Percentiles rank a stretch among this genome's conserved stretches.
phyloP scores from a whole-genome alignment of 2,888 invertebrate genomes.

The Augiades crinisus region DNA sequence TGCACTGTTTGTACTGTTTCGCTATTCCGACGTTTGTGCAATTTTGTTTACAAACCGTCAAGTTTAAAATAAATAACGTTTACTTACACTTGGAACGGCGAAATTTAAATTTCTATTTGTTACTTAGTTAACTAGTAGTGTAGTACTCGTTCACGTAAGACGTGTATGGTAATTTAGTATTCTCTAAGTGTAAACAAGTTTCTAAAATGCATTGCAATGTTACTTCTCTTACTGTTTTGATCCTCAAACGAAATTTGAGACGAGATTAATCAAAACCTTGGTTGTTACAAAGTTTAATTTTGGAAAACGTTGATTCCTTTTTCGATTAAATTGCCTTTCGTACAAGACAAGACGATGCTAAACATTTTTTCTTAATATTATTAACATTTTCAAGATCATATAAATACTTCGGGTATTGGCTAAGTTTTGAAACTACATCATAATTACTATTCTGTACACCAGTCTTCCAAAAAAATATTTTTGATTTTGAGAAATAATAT shows the following conservation, averaged over 20 bases:
- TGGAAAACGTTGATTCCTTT: background rate
- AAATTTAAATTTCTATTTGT: slow-evolving; percentile 9
- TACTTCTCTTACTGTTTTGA: background rate
- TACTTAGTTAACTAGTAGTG: background rate
- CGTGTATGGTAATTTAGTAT: slow-evolving; percentile 8
- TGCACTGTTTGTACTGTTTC: slow-evolving; percentile 36
- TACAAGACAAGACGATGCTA: too few species aligned
- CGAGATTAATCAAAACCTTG: too few species aligned
- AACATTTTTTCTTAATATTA: too few species aligned
- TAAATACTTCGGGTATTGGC: too few species aligned
- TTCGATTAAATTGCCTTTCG: too few species aligned
- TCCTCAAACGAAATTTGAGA: too few species aligned
- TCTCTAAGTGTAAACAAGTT: background rate
- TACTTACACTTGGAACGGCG: slow-evolving; percentile 6
- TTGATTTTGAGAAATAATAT: too few species aligned
- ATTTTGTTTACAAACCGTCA: slow-evolving; percentile 32
- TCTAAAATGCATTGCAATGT: background rate
- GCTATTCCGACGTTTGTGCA: slow-evolving; percentile 29
- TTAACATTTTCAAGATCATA: too few species aligned
- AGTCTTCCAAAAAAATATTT: too few species aligned
- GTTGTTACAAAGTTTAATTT: background rate
- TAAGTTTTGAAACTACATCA: too few species aligned
- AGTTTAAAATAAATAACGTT: slow-evolving; percentile 22
- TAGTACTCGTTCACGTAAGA: background rate
- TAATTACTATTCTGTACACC: too few species aligned